phyloP scores from a whole-genome alignment of 2,113 vertebrate species.

The Dipodomys stephensi region DNA sequence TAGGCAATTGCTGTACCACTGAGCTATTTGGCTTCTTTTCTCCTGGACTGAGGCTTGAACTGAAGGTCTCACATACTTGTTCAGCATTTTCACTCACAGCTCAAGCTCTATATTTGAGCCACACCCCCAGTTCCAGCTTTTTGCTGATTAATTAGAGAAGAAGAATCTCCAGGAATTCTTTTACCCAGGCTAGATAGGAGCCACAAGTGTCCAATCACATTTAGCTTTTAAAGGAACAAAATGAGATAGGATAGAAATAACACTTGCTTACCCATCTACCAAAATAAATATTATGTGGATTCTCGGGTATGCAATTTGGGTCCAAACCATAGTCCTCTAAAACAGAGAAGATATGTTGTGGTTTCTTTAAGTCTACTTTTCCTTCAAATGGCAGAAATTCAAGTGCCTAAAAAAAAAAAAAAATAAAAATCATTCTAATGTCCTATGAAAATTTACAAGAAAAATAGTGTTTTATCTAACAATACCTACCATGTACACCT shows the following conservation, averaged over 20 bases:
- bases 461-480: background rate
- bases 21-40: no score
- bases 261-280: slow-evolving; percentile 95
- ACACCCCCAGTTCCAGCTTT: no score
- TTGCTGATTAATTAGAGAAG: no score
- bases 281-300: slow-evolving; percentile 94
- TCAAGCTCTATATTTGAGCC: no score
- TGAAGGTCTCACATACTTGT: no score
- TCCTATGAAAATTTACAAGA: background rate
- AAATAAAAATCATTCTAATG: slow-evolving; percentile 56
- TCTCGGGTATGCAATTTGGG: slow-evolving; percentile 93
- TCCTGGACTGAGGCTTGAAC: no score
- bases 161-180: no score
- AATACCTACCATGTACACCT: background rate
- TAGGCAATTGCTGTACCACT: background rate
- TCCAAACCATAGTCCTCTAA: slow-evolving; percentile 97
- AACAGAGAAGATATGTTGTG: slow-evolving; percentile 94
- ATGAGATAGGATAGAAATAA: slow-evolving; percentile 40
- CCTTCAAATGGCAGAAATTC: slow-evolving; percentile 97
- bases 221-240: slow-evolving; percentile 40
- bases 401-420: slow-evolving; percentile 88
- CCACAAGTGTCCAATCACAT: no score
- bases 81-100: no score
- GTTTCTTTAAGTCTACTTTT: slow-evolving; percentile 94
- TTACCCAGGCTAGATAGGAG: no score